A percentile compares a stretch with the other conserved stretches of the same genome.
Evolutionary conservation across 2,113 vertebrate genomes (phyloP).

Genomic region (Panthera tigris): DNA sequence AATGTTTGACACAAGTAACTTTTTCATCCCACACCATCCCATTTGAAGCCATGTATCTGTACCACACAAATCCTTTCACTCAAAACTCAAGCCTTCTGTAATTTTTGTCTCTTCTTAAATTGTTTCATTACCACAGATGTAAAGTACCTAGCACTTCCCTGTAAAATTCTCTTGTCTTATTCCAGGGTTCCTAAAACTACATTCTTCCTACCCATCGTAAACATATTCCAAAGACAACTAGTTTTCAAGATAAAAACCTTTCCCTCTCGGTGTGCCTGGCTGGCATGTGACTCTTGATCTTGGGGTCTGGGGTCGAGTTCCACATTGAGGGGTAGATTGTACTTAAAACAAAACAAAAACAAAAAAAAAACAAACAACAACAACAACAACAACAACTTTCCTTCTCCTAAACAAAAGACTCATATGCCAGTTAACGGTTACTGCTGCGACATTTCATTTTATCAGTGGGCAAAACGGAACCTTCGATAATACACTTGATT

Average conservation of each 20-base stretch:
- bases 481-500: background rate
- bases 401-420: background rate
- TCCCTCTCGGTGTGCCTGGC: background rate
- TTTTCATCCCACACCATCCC: background rate
- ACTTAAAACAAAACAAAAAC: background rate
- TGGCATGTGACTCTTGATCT: background rate
- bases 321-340: background rate
- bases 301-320: background rate
- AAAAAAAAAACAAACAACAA: no score
- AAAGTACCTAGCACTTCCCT: background rate
- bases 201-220: background rate
- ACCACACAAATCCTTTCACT: background rate
- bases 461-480: background rate
- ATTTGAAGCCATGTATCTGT: background rate
- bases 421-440: background rate
- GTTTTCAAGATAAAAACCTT: background rate
- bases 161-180: background rate
- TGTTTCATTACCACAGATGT: background rate
- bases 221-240: constrained; percentile 8
- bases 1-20: background rate
- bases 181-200: background rate
- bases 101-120: background rate
- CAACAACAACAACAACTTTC: background rate
- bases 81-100: background rate
- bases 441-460: background rate